phyloP scores from a whole-genome alignment of 1,140 invertebrate species.

The Papilio machaon region DNA sequence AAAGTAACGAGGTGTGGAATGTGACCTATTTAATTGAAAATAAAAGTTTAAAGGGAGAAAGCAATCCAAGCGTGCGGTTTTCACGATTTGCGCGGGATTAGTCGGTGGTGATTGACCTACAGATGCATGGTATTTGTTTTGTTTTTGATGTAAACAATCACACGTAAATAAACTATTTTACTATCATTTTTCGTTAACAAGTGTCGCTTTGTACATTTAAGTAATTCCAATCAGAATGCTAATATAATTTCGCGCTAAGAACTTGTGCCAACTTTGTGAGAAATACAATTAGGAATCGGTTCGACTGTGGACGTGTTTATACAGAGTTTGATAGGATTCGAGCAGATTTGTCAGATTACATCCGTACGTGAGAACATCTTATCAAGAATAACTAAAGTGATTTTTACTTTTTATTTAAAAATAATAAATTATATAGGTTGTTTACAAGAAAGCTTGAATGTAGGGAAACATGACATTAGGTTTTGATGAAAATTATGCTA shows the following conservation, averaged over 20 bases:
- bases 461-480: too few relatives aligned
- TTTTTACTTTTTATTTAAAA: background rate
- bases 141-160: constrained; percentile 28
- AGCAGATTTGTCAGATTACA: constrained; percentile 29
- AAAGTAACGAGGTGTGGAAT: constrained; percentile 45
- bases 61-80: background rate
- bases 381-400: background rate
- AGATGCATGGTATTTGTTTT: constrained; percentile 26
- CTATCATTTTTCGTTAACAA: background rate
- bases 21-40: constrained; percentile 55
- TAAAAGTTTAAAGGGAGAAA: constrained; percentile 22
- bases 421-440: too few relatives aligned
- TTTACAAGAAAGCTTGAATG: too few relatives aligned
- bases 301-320: constrained; percentile 18
- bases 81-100: constrained; percentile 23
- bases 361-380: background rate
- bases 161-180: background rate
- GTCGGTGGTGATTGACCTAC: constrained; percentile 22
- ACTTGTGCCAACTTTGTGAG: constrained; percentile 13
- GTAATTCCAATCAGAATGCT: constrained; percentile 3
- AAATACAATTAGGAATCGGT: constrained; percentile 27
- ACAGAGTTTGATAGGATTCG: constrained; percentile 22
- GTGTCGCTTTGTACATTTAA: background rate
- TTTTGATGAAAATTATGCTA: too few relatives aligned
- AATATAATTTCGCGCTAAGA: constrained; percentile 16